phyloP scores from a whole-genome alignment of 2,113 vertebrate species.

The Epinephelus lanceolatus region DNA sequence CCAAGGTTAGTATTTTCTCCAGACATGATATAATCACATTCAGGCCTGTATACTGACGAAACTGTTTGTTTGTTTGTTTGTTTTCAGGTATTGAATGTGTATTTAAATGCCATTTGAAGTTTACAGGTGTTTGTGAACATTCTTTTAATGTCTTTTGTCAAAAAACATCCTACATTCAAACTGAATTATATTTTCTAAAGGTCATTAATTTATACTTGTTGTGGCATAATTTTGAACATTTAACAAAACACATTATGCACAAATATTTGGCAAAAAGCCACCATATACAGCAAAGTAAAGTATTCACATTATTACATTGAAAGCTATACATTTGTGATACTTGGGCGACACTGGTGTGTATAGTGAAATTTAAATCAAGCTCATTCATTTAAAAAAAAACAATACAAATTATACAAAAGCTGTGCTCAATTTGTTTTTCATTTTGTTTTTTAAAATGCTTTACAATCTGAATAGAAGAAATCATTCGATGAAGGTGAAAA shows the following conservation, averaged over 20 bases:
- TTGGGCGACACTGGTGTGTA: slow-evolving; percentile 3
- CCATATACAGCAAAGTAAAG: slow-evolving; percentile 28
- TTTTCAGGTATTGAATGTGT: background rate
- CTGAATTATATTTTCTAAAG: slow-evolving; percentile 5
- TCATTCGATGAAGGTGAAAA: background rate
- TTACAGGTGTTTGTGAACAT: slow-evolving; percentile 4
- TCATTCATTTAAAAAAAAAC: slow-evolving; percentile 28
- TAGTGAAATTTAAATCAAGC: slow-evolving; percentile 35
- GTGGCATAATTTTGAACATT: slow-evolving; percentile 41
- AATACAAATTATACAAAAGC: slow-evolving; percentile 19
- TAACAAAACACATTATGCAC: slow-evolving; percentile 39
- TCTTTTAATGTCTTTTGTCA: slow-evolving; percentile 2
- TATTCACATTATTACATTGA: slow-evolving; percentile 54
- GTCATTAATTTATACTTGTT: slow-evolving; percentile 37
- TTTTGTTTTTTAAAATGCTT: background rate
- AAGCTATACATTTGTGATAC: slow-evolving; percentile 38
- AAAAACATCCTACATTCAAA: slow-evolving; percentile 7
- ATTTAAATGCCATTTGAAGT: slow-evolving; percentile 6
- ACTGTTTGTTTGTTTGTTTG: background rate
- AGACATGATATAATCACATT: slow-evolving; percentile 2
- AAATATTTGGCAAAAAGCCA: slow-evolving; percentile 47
- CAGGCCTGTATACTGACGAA: background rate
- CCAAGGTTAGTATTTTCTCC: slow-evolving; percentile 80
- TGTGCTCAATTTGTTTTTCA: background rate
- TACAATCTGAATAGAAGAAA: slow-evolving; percentile 15